Percentiles rank a stretch among this genome's conserved stretches.
Conservation (phyloP, 2,113 vertebrate genomes). For the Camelus bactrianus region DNA sequence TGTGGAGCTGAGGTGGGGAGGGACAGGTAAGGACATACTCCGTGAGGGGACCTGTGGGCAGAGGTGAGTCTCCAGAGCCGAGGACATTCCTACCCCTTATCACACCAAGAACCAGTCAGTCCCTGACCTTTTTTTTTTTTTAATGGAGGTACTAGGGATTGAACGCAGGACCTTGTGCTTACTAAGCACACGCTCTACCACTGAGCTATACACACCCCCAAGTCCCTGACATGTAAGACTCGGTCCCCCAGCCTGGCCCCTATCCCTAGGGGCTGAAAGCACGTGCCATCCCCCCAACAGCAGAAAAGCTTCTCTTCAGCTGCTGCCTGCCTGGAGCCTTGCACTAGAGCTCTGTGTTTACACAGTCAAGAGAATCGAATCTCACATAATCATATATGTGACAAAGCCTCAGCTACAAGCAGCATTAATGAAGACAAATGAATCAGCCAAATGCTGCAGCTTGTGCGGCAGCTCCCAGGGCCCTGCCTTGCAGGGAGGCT, state of each 20-base stretch:
- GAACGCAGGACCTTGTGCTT: too few relatives aligned
- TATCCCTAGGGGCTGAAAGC: not conserved
- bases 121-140: too few relatives aligned
- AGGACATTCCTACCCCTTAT: not conserved
- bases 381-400: slow-evolving; percentile 63
- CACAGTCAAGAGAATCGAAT: slow-evolving; percentile 55
- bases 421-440: slow-evolving; percentile 79
- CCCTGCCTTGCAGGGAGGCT: not conserved
- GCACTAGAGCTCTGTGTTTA: slow-evolving; percentile 63
- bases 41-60: not conserved
- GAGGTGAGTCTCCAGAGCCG: not conserved
- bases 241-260: not conserved
- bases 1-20: not conserved
- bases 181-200: too few relatives aligned
- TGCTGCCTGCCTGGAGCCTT: slow-evolving; percentile 22
- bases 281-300: not conserved
- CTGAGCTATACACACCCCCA: too few relatives aligned
- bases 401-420: slow-evolving; percentile 73
- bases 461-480: slow-evolving; percentile 55
- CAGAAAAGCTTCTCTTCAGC: slow-evolving; percentile 21
- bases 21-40: not conserved
- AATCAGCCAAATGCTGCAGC: slow-evolving; percentile 50
- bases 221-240: not conserved
- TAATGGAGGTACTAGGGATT: too few relatives aligned
- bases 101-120: not conserved